These are phyloP conservation scores for Pipistrellus pipistrellus DNA, from an alignment of 2,797 vertebrate species.

Conservation along the genomic window DNA sequence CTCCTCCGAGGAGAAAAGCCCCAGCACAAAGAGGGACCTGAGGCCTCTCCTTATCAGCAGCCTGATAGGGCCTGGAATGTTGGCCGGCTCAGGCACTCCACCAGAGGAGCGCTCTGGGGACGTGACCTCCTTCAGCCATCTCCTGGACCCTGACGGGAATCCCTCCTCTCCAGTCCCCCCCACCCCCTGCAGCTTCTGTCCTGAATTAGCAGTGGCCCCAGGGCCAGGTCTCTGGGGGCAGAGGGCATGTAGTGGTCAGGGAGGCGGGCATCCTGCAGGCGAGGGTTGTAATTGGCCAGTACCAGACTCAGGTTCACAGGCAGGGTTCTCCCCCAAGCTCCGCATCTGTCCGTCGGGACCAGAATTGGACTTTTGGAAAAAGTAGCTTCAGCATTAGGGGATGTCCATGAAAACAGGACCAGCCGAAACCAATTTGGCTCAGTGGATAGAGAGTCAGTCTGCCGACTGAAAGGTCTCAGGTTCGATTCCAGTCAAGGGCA, in stretches of 20 bases:
- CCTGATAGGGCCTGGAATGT: background rate
- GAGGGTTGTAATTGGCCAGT: too few relatives aligned
- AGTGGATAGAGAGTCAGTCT: too few relatives aligned
- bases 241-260: accelerated
- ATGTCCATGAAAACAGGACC: background rate
- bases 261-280: too few relatives aligned
- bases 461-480: too few relatives aligned
- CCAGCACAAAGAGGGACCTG: background rate
- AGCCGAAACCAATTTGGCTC: too few relatives aligned
- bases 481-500: too few relatives aligned
- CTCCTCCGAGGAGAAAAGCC: background rate
- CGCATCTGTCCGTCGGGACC: background rate
- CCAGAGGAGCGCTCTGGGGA: background rate
- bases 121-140: accelerated
- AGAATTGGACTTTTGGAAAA: background rate
- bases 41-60: background rate
- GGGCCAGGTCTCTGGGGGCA: accelerated
- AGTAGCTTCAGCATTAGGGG: background rate
- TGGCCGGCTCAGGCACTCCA: background rate
- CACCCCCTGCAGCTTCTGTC: too few relatives aligned
- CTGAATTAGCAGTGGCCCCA: background rate
- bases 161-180: background rate
- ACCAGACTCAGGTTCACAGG: background rate
- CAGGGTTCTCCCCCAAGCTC: background rate
- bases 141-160: accelerated